A percentile compares a stretch with the other conserved stretches of the same genome.
These are phyloP conservation scores for Podiceps cristatus DNA, from an alignment of 2,113 vertebrate species.

Conservation along the genomic window DNA sequence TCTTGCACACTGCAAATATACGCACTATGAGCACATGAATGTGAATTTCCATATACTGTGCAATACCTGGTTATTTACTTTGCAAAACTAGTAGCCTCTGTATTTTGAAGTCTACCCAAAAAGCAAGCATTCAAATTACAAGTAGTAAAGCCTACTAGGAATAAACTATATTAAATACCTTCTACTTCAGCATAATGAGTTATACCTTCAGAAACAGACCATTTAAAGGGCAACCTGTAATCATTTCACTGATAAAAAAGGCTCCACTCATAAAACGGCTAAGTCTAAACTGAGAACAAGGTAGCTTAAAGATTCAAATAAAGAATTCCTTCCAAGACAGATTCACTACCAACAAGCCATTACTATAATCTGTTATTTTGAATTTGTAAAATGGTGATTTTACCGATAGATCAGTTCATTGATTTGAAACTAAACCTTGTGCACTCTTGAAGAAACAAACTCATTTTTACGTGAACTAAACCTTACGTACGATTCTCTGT, in stretches of 20 bases:
- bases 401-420: not conserved
- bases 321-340: not conserved
- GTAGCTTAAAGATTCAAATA: not conserved
- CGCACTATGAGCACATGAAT: not conserved
- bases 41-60: not conserved
- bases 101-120: not conserved
- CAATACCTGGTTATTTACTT: not conserved
- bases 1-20: not conserved
- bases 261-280: not conserved
- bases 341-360: not conserved
- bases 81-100: not conserved
- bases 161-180: not conserved
- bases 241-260: not conserved
- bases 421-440: not conserved
- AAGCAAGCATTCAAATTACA: not conserved
- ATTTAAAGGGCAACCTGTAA: not conserved
- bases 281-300: not conserved
- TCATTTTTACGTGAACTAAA: not conserved
- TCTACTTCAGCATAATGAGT: not conserved
- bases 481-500: not conserved
- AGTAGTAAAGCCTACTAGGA: not conserved
- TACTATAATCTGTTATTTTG: not conserved
- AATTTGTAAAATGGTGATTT: not conserved
- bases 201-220: not conserved
- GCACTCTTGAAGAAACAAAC: not conserved